These are phyloP conservation scores for Pardosa pseudoannulata DNA, from an alignment of 2,888 invertebrate species.

Conservation along the genomic window DNA sequence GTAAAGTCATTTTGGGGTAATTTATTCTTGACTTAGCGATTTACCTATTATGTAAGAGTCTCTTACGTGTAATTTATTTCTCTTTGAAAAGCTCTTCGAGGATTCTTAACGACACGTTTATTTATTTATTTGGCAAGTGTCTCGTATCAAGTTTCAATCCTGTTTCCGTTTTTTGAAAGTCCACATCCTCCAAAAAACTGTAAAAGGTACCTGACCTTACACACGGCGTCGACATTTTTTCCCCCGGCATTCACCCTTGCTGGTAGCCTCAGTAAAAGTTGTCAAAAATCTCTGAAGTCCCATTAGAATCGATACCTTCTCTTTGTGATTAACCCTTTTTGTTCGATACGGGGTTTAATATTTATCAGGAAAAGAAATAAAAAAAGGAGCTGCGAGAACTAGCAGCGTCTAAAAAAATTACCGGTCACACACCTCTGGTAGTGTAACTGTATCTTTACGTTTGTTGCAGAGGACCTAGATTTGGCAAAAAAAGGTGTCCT, in stretches of 20 bases:
- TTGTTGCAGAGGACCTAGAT: conserved; percentile 60
- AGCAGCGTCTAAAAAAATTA: conserved; percentile 6
- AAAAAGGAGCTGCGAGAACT: neutral
- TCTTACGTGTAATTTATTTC: neutral
- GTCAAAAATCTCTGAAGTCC: conserved; percentile 28
- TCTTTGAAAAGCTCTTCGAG: neutral
- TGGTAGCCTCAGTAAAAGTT: neutral
- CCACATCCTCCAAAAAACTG: neutral
- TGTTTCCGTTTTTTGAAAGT: neutral
- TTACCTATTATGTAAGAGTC: neutral
- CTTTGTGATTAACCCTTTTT: conserved; percentile 69
- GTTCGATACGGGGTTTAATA: conserved; percentile 59
- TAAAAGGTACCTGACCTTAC: conserved; percentile 45
- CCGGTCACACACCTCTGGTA: conserved; percentile 63
- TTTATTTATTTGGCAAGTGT: conserved; percentile 4
- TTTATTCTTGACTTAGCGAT: neutral
- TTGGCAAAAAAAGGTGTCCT: conserved; percentile 37
- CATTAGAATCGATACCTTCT: conserved; percentile 53
- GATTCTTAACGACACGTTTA: neutral
- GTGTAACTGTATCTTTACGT: conserved; percentile 58
- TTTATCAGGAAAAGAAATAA: conserved; percentile 7
- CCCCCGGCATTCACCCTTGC: neutral
- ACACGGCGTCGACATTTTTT: neutral
- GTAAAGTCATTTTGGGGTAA: neutral
- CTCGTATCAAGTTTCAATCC: neutral